Evolutionary conservation across 2,797 vertebrate species (phyloP), one percentile per base, ranked within the genome.

Genomic region (Premnoplex brunnescens): DNA sequence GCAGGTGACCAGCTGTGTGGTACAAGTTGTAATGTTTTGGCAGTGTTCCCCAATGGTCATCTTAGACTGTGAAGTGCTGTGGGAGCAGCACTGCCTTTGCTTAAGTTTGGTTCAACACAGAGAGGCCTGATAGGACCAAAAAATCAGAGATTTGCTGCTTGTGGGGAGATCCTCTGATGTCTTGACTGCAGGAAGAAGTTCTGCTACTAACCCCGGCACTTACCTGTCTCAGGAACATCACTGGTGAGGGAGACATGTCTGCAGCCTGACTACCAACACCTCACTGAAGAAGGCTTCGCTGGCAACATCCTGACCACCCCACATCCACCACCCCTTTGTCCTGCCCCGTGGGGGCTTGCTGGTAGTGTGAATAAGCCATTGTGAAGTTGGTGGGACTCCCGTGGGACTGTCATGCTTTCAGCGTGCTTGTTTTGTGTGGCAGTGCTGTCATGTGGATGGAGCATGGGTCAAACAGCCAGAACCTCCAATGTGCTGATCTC

Each of bases 181-280:
- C 63, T 71, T 89, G 74, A 81, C 85, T 85, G 56, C 67, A 54
- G 64, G 54, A 85, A 52, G 81, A 83, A 83, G 64, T 91, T 95
- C 83, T 93, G 49, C 89, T 77, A 48, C 74, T 76, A 71, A 86
- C 67, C 34, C 69, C 37, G 64, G 88, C 87, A 82, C 85, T 79
- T 92, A 63, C 56, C 80, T 91, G 89, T 86, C 93, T 94, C 77
- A 78, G 89, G 94, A 93, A 49, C 83, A 67, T 89, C 85, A 27
- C 46, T 78, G 90, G 62, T 90, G 80, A 76, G 66, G 77, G 74
- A 91, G 82, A 56, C 6, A 1, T 21, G 46, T 73, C 89, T 82
- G 80, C 91, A 82, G 89, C 71, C 80, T 89, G 94, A 67, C 52
- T 86, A 2, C 49, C 46, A 39, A 64, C 68, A 72, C 37, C 43